Evolutionary conservation across 2,113 vertebrate genomes (phyloP), one percentile per base, ranked within the genome.

Genomic region (Pteruthius melanotis): DNA sequence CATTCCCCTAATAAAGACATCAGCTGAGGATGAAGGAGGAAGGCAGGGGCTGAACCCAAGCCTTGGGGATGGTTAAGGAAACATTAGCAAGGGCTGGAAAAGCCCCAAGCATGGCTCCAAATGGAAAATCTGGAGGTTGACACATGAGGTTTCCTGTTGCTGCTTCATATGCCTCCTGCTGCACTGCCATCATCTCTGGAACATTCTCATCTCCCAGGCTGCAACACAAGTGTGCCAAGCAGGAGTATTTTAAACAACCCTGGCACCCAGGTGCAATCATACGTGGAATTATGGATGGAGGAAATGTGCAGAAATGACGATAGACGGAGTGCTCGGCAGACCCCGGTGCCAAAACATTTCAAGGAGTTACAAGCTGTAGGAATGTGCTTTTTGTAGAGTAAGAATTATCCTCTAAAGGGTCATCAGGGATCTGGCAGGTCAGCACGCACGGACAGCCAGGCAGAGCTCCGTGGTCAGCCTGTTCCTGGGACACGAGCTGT

Each of bases 271-370:
- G 65, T 74, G 52, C 33, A 40, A 6, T 30, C 2, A 0, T 3
- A 33, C 4, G 0, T 21, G 70, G 89, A 68, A 65, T 60, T 45
- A 19, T 0, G 28, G 89, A 8, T 9, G 57, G 53, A 42, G 57
- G 40, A 42, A 70, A 78, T 0, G 20, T 5, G 47, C 31, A 50
- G 81, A 50, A 70, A 65, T 2, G 42, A 56, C 0, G 8, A 44
- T 1, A 19, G 3, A 0, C 2, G 0, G 57, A n/a, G 83, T 0
- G 1, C 71, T 65, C 6, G 1, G 71, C 56, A n/a, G 27, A 22
- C 4, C 37, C 28, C 3, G 0, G 17, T 3, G 86, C 64, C 65
- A 81, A 70, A 89, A 59, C 65, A 10, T 23, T 24, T 13, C 19
- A 33, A 52, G 61, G 27, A 56, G 37, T 42, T 77, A 16, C 2